phyloP scores from a whole-genome alignment of 2,113 vertebrate genomes.

The Mola mola region DNA sequence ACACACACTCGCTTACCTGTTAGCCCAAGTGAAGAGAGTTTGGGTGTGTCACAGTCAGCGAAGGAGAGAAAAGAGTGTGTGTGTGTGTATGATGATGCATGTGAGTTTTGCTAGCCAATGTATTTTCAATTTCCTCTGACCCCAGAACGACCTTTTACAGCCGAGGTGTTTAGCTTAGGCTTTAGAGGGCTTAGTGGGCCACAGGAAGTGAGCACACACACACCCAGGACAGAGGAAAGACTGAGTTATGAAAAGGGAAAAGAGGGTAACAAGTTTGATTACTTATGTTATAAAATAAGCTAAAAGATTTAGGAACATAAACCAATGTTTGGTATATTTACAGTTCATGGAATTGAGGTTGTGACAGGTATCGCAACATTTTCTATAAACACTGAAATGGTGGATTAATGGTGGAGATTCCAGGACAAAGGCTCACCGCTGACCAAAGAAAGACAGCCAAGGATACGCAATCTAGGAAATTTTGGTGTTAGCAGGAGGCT shows the following conservation, averaged over 20 bases:
- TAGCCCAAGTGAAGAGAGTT: constrained; percentile 21
- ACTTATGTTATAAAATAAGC: too few species aligned
- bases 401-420: too few species aligned
- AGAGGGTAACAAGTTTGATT: background rate
- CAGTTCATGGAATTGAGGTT: too few species aligned
- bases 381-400: too few species aligned
- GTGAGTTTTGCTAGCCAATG: constrained; percentile 28
- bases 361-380: too few species aligned
- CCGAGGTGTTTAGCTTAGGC: constrained; percentile 65
- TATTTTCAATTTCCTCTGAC: constrained; percentile 73
- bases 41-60: constrained; percentile 14
- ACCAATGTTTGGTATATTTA: too few species aligned
- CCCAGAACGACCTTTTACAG: constrained; percentile 56
- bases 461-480: too few species aligned
- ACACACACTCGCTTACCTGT: constrained; percentile 14
- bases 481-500: too few species aligned
- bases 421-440: too few species aligned
- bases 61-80: constrained; percentile 5
- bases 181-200: constrained; percentile 55
- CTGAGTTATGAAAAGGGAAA: background rate
- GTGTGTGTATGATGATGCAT: constrained; percentile 29
- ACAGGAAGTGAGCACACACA: constrained; percentile 39
- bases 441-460: too few species aligned
- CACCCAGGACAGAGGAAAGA: background rate
- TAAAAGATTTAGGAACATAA: too few species aligned